These are phyloP conservation scores for Axis porcinus DNA, from an alignment of 2,113 vertebrate genomes.

Conservation along the genomic window DNA sequence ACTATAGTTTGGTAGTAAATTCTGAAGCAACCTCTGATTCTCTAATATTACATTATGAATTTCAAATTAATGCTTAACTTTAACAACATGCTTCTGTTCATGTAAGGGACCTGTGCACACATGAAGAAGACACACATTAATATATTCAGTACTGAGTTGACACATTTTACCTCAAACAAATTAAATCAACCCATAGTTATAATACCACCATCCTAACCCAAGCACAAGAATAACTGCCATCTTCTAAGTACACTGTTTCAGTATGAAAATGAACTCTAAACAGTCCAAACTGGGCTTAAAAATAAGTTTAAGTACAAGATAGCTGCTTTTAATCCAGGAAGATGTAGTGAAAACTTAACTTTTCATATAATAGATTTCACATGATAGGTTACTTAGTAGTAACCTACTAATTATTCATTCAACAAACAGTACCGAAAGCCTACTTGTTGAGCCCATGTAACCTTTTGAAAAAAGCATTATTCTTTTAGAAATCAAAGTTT, in stretches of 20 bases:
- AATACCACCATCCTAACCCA: not conserved
- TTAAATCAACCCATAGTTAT: not conserved
- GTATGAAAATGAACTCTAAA: not conserved
- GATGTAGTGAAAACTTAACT: constrained; percentile 39
- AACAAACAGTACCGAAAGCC: constrained; percentile 15
- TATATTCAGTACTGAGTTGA: not conserved
- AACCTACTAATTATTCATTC: constrained; percentile 35
- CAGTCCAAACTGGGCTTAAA: not conserved
- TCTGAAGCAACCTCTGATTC: not conserved
- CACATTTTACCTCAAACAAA: not conserved
- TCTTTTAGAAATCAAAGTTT: constrained; percentile 3
- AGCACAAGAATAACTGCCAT: not conserved
- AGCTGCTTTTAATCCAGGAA: constrained; percentile 4
- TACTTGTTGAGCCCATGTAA: not conserved
- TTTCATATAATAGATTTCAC: constrained; percentile 6
- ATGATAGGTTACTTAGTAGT: constrained; percentile 12
- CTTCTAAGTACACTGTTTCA: not conserved
- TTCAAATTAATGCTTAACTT: constrained; percentile 3
- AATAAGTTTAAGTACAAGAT: not conserved
- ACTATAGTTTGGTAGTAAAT: not conserved
- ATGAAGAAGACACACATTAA: not conserved
- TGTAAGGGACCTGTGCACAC: not conserved
- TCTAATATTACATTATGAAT: not conserved
- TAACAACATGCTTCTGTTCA: not conserved
- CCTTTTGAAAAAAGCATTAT: not conserved